These are phyloP conservation scores for Hozukius guyotensis DNA, from an alignment of 2,797 vertebrate genomes.

Conservation along the genomic window DNA sequence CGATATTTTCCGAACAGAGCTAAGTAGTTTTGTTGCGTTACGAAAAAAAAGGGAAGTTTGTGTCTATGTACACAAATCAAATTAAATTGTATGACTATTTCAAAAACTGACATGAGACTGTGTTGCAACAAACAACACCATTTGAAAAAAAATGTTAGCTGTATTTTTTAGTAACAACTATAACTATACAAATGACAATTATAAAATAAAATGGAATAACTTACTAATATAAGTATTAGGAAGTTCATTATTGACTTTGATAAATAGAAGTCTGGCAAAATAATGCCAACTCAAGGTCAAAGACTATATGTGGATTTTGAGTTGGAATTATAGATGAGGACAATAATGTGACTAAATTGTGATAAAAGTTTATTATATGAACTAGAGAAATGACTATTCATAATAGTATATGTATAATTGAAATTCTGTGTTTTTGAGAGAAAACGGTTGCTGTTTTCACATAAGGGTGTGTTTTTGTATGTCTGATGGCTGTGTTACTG, in stretches of 20 bases:
- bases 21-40: no score
- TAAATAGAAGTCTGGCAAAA: neutral
- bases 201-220: neutral
- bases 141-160: neutral
- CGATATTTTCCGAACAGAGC: no score
- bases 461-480: neutral
- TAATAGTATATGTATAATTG: neutral
- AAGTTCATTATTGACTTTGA: neutral
- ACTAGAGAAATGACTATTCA: neutral
- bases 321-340: neutral
- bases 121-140: no score
- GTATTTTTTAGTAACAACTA: no score
- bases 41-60: no score
- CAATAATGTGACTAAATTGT: neutral
- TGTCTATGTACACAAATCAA: no score
- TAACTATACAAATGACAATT: neutral
- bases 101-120: no score
- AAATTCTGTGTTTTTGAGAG: no score
- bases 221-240: neutral
- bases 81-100: no score
- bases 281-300: neutral
- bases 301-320: neutral
- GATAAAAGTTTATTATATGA: neutral
- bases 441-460: neutral
- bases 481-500: neutral